Evolutionary conservation across 2,888 invertebrate genomes (phyloP).

Genomic region (Sminthurides aquaticus): DNA sequence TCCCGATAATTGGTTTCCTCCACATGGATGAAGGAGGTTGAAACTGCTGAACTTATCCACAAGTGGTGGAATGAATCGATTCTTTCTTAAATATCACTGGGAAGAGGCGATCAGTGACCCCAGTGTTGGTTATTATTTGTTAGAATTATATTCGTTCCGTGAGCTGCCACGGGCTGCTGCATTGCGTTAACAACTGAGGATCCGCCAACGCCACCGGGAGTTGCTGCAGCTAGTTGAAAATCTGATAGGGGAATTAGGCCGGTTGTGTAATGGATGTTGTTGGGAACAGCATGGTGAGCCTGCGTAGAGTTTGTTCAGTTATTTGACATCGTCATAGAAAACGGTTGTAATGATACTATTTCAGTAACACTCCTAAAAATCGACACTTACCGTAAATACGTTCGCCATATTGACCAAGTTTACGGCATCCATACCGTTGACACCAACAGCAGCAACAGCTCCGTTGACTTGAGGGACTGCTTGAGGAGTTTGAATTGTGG

Average conservation of each 20-base stretch:
- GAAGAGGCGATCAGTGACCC: too few species aligned
- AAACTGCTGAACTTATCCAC: too few species aligned
- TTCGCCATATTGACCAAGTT: conserved; percentile 13
- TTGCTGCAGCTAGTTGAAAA: conserved; percentile 8
- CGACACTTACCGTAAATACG: conserved; percentile 10
- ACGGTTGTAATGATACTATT: too few species aligned
- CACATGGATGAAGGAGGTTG: too few species aligned
- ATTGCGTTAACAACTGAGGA: background rate
- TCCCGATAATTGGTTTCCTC: too few species aligned
- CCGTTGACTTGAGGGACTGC: conserved; percentile 36
- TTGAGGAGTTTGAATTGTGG: conserved; percentile 26
- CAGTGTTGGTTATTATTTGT: too few species aligned
- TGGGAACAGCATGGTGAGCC: conserved; percentile 15
- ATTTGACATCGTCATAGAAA: background rate
- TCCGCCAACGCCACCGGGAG: background rate
- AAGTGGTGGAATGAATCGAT: too few species aligned
- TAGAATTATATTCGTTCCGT: background rate
- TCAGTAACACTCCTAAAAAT: background rate
- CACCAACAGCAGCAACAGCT: conserved; percentile 34
- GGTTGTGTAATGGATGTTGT: conserved; percentile 12
- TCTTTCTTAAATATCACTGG: too few species aligned
- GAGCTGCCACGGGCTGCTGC: background rate
- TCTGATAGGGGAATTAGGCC: conserved; percentile 14
- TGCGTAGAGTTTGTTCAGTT: background rate
- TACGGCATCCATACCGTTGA: conserved; percentile 22